phyloP scores from a whole-genome alignment of 2,797 vertebrate genomes.

The Platalea minor region DNA sequence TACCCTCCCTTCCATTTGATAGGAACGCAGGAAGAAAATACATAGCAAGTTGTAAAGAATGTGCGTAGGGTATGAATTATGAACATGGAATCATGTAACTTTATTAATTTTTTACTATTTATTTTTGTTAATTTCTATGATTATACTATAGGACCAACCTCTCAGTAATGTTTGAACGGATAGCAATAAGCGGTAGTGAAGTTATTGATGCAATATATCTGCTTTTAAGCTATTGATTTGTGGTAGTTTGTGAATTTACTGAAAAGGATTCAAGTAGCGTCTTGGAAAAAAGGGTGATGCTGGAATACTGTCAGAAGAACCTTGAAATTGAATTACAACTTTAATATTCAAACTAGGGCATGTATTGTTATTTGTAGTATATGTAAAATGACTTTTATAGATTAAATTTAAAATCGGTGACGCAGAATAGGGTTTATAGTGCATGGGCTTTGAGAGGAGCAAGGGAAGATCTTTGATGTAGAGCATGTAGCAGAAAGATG shows the following conservation, averaged over 20 bases:
- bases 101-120: not conserved
- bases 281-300: not conserved
- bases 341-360: constrained; percentile 50
- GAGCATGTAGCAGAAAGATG: constrained; percentile 19
- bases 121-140: not conserved
- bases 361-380: constrained; percentile 65
- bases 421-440: constrained; percentile 65
- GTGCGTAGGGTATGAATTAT: not conserved
- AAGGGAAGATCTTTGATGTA: constrained; percentile 23
- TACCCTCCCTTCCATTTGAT: not conserved
- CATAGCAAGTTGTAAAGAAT: not conserved
- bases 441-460: constrained; percentile 47
- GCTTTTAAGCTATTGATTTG: not conserved
- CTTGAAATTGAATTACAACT: constrained; percentile 66
- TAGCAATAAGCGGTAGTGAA: not conserved
- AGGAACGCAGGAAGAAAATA: not conserved
- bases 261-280: not conserved
- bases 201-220: not conserved
- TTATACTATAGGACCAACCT: not conserved
- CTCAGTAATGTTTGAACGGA: not conserved
- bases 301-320: constrained; percentile 56
- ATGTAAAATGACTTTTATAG: constrained; percentile 68
- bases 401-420: constrained; percentile 60
- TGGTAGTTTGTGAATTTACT: not conserved
- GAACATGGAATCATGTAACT: not conserved